A percentile compares a stretch with the other conserved stretches of the same genome.
These are phyloP conservation scores for Tachina fera DNA, from an alignment of 2,888 invertebrate species.

Conservation along the genomic window DNA sequence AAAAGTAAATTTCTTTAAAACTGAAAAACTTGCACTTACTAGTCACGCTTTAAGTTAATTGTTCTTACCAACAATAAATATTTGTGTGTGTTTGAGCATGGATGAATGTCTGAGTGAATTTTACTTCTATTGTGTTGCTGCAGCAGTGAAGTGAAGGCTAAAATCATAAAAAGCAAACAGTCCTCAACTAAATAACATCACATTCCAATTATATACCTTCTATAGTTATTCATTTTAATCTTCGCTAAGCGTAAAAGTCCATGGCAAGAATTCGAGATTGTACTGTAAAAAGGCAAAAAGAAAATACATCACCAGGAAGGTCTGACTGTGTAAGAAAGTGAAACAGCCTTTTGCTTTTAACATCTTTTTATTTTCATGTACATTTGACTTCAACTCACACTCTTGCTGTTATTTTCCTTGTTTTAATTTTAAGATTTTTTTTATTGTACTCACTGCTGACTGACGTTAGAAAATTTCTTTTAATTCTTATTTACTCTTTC, in stretches of 20 bases:
- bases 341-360: slow-evolving; percentile 52
- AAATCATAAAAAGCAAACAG: slow-evolving; percentile 19
- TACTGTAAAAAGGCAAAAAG: slow-evolving; percentile 4
- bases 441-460: slow-evolving; percentile 20
- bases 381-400: slow-evolving; percentile 1
- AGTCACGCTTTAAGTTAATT: slow-evolving; percentile 70
- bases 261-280: slow-evolving; percentile 10
- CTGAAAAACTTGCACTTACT: slow-evolving; percentile 63
- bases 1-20: slow-evolving; percentile 7
- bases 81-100: slow-evolving; percentile 53
- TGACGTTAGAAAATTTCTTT: slow-evolving; percentile 44
- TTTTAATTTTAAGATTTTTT: slow-evolving; percentile 23
- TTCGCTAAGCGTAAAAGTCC: background rate
- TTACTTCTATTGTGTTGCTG: slow-evolving; percentile 33
- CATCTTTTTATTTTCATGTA: slow-evolving; percentile 9
- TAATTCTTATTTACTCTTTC: slow-evolving; percentile 21
- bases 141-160: slow-evolving; percentile 24
- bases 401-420: background rate
- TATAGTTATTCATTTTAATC: background rate
- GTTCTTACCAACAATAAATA: slow-evolving; percentile 62
- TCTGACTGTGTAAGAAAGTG: slow-evolving; percentile 21
- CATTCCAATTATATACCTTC: slow-evolving; percentile 20
- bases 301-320: slow-evolving; percentile 18
- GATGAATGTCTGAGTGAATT: slow-evolving; percentile 62
- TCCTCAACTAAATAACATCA: slow-evolving; percentile 12